These are phyloP conservation scores for Apodemus sylvaticus DNA, from an alignment of 2,113 vertebrate genomes.

Conservation along the genomic window DNA sequence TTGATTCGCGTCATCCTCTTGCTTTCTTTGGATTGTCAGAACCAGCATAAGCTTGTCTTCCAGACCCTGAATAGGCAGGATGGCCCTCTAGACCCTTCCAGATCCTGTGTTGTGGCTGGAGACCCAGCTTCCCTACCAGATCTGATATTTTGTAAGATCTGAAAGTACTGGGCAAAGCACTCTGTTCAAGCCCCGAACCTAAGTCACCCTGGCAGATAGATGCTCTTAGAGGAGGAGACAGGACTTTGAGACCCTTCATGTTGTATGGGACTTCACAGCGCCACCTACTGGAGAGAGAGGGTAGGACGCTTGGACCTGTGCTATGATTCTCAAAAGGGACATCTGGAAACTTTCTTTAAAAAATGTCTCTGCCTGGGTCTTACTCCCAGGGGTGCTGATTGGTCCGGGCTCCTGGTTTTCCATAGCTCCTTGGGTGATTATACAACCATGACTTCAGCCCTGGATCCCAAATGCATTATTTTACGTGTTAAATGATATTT, in stretches of 20 bases:
- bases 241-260: background rate
- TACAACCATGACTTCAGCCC: background rate
- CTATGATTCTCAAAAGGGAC: background rate
- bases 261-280: background rate
- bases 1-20: background rate
- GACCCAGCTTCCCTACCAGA: background rate
- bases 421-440: background rate
- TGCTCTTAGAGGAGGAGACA: too few relatives aligned
- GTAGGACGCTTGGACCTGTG: rapidly evolving
- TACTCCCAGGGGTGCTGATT: background rate
- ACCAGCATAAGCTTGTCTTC: background rate
- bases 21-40: background rate
- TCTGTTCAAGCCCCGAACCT: background rate
- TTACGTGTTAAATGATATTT: background rate
- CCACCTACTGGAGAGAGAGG: background rate
- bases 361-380: background rate
- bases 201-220: background rate
- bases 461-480: background rate
- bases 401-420: background rate
- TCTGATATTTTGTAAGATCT: background rate
- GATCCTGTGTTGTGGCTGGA: background rate
- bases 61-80: background rate
- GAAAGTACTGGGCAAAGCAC: background rate
- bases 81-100: background rate
- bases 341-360: background rate